These are phyloP conservation scores for Palaemon carinicauda DNA, from an alignment of 1,140 invertebrate species.

Conservation along the genomic window DNA sequence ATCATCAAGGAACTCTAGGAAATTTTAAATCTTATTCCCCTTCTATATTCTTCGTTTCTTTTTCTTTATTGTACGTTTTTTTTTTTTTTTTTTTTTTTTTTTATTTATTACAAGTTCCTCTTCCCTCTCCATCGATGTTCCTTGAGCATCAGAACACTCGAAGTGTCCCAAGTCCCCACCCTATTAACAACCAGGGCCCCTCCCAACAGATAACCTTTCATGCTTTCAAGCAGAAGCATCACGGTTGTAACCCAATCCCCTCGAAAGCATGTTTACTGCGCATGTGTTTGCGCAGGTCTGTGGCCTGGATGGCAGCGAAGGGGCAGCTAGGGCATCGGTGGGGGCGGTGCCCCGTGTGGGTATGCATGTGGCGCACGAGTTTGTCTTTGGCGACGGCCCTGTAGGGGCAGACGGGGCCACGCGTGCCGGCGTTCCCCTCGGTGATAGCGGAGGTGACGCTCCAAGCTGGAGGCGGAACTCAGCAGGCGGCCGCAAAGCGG, in stretches of 20 bases:
- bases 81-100: no score
- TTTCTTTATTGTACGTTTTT: no score
- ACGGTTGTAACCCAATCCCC: not conserved
- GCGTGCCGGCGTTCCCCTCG: slow-evolving; percentile 63
- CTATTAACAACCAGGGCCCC: no score
- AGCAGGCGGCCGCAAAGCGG: slow-evolving; percentile 27
- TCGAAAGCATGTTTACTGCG: slow-evolving; percentile 32
- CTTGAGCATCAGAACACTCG: no score
- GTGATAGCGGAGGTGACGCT: slow-evolving; percentile 57
- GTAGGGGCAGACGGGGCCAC: slow-evolving; percentile 74
- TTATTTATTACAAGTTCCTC: no score
- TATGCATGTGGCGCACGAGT: slow-evolving; percentile 47
- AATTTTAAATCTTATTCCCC: no score
- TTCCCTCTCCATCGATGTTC: no score
- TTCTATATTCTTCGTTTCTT: no score
- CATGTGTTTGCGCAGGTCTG: slow-evolving; percentile 37
- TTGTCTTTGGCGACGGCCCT: slow-evolving; percentile 45
- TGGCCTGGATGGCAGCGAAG: slow-evolving; percentile 47
- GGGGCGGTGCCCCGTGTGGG: slow-evolving; percentile 39
- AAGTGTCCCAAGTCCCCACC: no score
- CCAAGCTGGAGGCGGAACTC: slow-evolving; percentile 46
- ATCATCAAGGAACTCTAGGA: no score
- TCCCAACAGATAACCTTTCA: no score
- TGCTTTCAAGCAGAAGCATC: no score
- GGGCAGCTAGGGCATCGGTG: slow-evolving; percentile 39